phyloP scores from a whole-genome alignment of 1,140 invertebrate genomes.

The Arctopsyche grandis region DNA sequence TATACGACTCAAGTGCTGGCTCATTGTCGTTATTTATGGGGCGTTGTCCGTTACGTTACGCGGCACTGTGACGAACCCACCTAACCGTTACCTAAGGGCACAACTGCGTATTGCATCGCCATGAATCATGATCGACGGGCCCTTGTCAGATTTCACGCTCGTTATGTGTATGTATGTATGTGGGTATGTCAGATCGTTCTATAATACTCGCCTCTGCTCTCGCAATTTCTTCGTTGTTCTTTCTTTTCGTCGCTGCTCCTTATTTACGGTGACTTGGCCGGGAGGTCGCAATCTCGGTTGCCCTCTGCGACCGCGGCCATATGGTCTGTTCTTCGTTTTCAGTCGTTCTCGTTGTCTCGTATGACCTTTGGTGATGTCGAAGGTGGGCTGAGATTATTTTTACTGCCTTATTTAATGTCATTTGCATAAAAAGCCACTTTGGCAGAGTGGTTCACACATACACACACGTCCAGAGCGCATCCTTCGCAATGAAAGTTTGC shows the following conservation, averaged over 20 bases:
- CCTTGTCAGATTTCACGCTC: slow-evolving; percentile 13
- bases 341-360: background rate
- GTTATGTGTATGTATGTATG: no score
- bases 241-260: no score
- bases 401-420: background rate
- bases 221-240: no score
- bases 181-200: no score
- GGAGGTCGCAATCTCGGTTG: no score
- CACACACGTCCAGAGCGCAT: background rate
- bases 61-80: background rate
- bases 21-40: slow-evolving; percentile 11
- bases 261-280: no score
- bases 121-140: background rate
- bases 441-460: no score
- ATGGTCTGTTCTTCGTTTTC: slow-evolving; percentile 18
- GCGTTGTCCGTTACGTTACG: background rate
- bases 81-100: slow-evolving; percentile 4
- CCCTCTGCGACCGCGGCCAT: slow-evolving; percentile 7
- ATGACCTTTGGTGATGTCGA: slow-evolving; percentile 3
- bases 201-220: no score
- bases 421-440: slow-evolving; percentile 11
- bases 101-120: background rate
- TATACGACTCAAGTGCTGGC: no score
- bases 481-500: slow-evolving; percentile 6
- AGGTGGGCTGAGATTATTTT: slow-evolving; percentile 14